Conservation (phyloP, 1,140 invertebrate genomes). For the Euschistus heros region DNA sequence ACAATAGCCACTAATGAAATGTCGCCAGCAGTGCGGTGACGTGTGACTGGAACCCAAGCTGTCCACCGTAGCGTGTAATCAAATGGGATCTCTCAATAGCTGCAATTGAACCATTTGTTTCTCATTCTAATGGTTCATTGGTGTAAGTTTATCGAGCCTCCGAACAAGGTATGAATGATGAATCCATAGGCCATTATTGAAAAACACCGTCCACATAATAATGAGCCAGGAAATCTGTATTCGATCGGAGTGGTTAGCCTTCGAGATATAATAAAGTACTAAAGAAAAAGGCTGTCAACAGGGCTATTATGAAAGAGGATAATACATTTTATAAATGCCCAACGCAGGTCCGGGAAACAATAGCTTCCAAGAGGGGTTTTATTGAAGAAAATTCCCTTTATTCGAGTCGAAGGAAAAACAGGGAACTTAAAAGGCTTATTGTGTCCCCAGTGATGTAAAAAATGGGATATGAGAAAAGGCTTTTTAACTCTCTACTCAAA, state of each 20-base stretch:
- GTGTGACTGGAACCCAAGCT: too few species aligned
- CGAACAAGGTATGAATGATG: constrained; percentile 3
- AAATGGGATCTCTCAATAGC: too few species aligned
- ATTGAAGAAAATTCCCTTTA: constrained; percentile 3
- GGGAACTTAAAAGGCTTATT: constrained; percentile 10
- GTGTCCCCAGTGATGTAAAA: background rate
- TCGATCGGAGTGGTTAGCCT: background rate
- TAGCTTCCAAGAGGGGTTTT: background rate
- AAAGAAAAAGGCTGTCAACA: constrained; percentile 5
- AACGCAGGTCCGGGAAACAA: constrained; percentile 1
- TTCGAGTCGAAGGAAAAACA: constrained; percentile 4
- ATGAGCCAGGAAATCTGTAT: constrained; percentile 3
- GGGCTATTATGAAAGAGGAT: background rate
- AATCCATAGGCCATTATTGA: background rate
- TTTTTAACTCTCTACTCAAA: background rate
- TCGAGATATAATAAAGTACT: background rate
- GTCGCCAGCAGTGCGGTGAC: too few species aligned
- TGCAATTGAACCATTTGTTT: too few species aligned
- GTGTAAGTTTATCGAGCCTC: too few species aligned
- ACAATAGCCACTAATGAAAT: too few species aligned
- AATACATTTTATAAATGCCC: constrained; percentile 10
- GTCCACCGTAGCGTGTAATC: too few species aligned
- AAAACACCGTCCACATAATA: constrained; percentile 3
- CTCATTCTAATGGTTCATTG: too few species aligned
- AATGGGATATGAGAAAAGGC: background rate